Base-by-base conservation (phyloP, 2,888 invertebrate genomes). In the Troglohyphantes excavatus region DNA sequence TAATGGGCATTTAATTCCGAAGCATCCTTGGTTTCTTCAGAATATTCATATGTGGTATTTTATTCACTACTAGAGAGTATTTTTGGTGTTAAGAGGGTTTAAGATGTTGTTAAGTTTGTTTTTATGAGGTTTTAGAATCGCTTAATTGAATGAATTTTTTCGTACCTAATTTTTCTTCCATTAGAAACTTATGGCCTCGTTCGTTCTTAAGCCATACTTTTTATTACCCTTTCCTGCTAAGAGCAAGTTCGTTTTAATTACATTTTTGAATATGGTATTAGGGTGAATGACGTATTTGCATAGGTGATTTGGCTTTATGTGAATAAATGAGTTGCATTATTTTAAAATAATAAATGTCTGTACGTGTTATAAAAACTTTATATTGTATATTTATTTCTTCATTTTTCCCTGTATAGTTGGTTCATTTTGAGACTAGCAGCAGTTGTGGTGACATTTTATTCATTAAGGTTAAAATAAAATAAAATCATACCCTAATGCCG, bases 1-100 rank as follows among this genome's bases (percentile, higher is more conserved):
- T 43, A 29, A 86, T 72, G 72, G 72, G 27, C 79, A 63, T 79
- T 86, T 86, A 86, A 79, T 86, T 79, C 79, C 21, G 59, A 27
- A 26, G n/a, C 23, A 33, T 33, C 13, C 46, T 43, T 59, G 43
- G 11, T 70, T 21, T 53, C 59, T 68, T 33, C 39, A 7, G 23
- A 68, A 85, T 68, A 59, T 59, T 65, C 61, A 73, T 78, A 39
- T 17, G 43, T n/a, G 23, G 33, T 78, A n/a, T 26, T 43, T 78
- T 63, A 65, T 78, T 78, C 33, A 63, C 63, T 65, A 65, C 23
- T n/a, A 26, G 17, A 39, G 43, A 23, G 39, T 43, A 23, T 33
- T 65, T 13, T 17, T 26, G 53, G 53, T 61, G 65, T 78, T 78
- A 78, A 75, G 75, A 75, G 75, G 61, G 59, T 53, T 75, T 75